Base-by-base conservation (phyloP, 2,888 invertebrate species). In the Chrysopilus asiliformis region DNA sequence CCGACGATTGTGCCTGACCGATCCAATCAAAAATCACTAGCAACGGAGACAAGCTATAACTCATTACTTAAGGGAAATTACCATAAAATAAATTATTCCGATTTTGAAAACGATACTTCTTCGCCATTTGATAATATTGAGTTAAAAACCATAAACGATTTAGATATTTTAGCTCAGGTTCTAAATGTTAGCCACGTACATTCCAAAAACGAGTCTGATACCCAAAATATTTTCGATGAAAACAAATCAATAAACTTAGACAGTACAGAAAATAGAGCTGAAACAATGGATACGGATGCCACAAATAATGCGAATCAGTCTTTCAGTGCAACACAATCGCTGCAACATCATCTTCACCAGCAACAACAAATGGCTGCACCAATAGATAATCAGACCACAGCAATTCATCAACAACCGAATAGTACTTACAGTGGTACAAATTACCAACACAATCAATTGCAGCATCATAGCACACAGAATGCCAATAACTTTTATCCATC, bases 51-150 rank as follows among this genome's bases (percentile, higher is more conserved):
- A 17, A 19, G n/a, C n/a, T 34, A 15, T 27, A 34, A 28, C 32
- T 15, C 13, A 15, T 17, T 32, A 14, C 8, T 28, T 31, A 38
- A 36, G 15, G 36, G 19, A 25, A 49, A 42, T 42, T 36, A 43
- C 47, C 48, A 45, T 32, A 48, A 55, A 40, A 53, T 64, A 52
- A 58, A 71, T 62, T 60, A 67, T 54, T 79, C 79, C 44, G 90
- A 91, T 60, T 93, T 93, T 67, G 91, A 91, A 61, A 77, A 82
- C 55, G 89, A 89, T 55, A 86, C 83, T 33, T 85, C 86, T 36
- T 89, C 86, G 58, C 91, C 91, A 1, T 93, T 93, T 65, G 91
- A 93, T 66, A 87, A 84, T 65, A 79, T 89, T 63, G 90, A 87
- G 64, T 60, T 93, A 35, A 87, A 90, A 63, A 85, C 87, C 27